phyloP scores from a whole-genome alignment of 1,140 invertebrate genomes.

The Stenopsyche tienmushanensis region DNA sequence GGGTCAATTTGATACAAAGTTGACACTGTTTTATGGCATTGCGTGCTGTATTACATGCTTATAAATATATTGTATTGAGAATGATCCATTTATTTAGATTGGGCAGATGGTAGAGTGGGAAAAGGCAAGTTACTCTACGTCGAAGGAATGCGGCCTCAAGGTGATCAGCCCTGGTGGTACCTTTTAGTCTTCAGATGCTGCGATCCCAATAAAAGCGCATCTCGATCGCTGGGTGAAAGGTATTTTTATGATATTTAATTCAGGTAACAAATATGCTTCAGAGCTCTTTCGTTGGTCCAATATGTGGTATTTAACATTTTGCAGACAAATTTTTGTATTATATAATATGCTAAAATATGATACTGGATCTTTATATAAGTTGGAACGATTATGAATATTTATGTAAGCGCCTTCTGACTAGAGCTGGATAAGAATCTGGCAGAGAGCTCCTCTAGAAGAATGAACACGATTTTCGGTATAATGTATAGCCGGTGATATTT shows the following conservation, averaged over 20 bases:
- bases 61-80: too few species aligned
- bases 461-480: too few species aligned
- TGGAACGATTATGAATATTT: background rate
- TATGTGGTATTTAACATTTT: background rate
- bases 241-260: conserved; percentile 8
- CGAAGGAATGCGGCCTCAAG: conserved; percentile 13
- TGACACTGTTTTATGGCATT: too few species aligned
- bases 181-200: background rate
- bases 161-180: conserved; percentile 18
- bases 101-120: background rate
- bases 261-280: background rate
- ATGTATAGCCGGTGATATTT: too few species aligned
- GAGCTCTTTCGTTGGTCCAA: background rate
- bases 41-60: too few species aligned
- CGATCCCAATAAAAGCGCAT: conserved; percentile 2
- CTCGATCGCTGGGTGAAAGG: conserved; percentile 10
- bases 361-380: background rate
- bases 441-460: too few species aligned
- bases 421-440: too few species aligned
- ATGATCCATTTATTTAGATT: background rate
- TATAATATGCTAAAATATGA: background rate
- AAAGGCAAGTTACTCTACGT: background rate
- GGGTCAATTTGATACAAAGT: too few species aligned
- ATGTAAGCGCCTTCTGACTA: too few species aligned
- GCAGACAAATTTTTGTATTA: background rate